Base-by-base conservation (phyloP, 2,888 invertebrate species). In the Anoncus sp. region DNA sequence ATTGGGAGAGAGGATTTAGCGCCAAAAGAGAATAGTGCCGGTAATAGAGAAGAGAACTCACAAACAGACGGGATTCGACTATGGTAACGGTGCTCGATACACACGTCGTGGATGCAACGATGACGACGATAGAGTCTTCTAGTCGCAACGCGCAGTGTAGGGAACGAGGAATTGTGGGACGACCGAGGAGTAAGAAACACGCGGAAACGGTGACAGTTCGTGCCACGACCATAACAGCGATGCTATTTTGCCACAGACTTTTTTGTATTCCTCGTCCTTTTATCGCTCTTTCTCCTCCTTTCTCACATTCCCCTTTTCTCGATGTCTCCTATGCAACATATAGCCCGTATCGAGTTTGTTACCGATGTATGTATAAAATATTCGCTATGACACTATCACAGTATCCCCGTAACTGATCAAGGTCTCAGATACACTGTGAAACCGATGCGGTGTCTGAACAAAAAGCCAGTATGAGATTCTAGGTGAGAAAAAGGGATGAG, bases 141-240 rank as follows among this genome's bases (percentile, higher is more conserved):
- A 63, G 81, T 63, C 69, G 67, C 63, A 67, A 24, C 45, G 66
- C 53, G 45, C 65, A 31, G 45, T 67, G 57, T 57, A 75, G 55
- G 78, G 78, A 81, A 70, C 77, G 69, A 71, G 79, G 75, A 82
- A 74, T 79, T 69, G 82, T 80, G 77, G 81, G 80, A 75, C 78
- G 75, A 77, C 76, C 69, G 77, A 75, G 82, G 84, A 85, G 86
- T 85, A 88, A 86, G 88, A 87, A 89, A 87, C 87, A 90, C 89
- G 89, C 90, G 89, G 90, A 90, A 90, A 90, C 87, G 80, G 70
- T 89, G 90, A 89, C 90, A 89, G 89, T 88, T 90, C 89, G 88
- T 90, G 89, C 88, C 81, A 86, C 81, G 81, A 86, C 87, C 83
- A 87, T 88, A 89, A 89, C 89, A 87, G 86, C 88, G 85, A 87